Base-by-base conservation (phyloP, 2,888 invertebrate genomes). In the Ornithoptera priamus region DNA sequence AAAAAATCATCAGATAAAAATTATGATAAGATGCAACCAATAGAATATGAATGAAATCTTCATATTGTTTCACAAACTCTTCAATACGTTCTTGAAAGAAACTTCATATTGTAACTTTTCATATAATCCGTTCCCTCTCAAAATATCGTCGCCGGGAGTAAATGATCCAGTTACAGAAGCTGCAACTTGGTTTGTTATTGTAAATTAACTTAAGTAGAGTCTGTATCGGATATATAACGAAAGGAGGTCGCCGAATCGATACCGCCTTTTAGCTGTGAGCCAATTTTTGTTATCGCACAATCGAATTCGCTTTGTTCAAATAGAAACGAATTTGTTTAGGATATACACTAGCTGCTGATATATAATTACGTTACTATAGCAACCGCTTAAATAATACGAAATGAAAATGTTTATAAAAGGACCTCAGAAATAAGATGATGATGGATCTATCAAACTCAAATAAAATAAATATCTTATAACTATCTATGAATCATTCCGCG, bases 211-310 rank as follows among this genome's bases (percentile, higher is more conserved):
- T 68, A 18, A 58, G 18, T 68, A 58, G 10, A 65, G 42, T 65
- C 64, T 39, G 59, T 53, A 60, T 60, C 36, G 36, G 17, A 22
- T 50, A 50, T 30, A 67, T 12, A 58, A 18, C 20, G 57, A 22
- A 68, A 68, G 46, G 46, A 68, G 63, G 68, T 63, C 68, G 68
- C 59, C 4, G 59, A 63, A 68, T 68, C 68, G 62, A 68, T 68
- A 68, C 17, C 30, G 58, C 20, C 24, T 68, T 63, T 68, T 57
- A 63, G 50, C 62, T 46, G 63, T 30, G 50, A 58, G 68, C 30
- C 56, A 62, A 67, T 30, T 68, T 58, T 46, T 63, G n/a, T 39
- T 53, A 61, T 67, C 22, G n/a, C 5, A 18, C 18, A 61, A 39
- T 58, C 24, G 58, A 39, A 5, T 58, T 24, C 17, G 24, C 58